These are phyloP conservation scores for Hestina assimilis DNA, from an alignment of 1,140 invertebrate species.

Conservation along the genomic window DNA sequence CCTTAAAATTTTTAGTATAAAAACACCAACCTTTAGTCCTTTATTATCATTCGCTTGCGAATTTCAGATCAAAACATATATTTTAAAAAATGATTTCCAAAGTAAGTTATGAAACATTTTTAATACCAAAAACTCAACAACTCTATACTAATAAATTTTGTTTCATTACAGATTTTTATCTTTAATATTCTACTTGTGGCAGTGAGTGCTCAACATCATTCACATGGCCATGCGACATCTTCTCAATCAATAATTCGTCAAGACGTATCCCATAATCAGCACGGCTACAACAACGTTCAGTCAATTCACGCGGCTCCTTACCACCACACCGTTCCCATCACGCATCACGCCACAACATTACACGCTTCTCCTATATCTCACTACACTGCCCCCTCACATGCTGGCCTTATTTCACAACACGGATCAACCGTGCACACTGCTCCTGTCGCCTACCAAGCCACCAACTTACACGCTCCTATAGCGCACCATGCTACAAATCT, in stretches of 20 bases:
- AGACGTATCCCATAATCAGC: not conserved
- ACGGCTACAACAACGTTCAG: not conserved
- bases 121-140: too few species aligned
- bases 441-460: not conserved
- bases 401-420: too few species aligned
- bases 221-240: not conserved
- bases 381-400: not conserved
- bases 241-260: not conserved
- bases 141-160: too few species aligned
- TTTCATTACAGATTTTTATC: not conserved
- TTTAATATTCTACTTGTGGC: not conserved
- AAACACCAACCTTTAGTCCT: not conserved
- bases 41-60: not conserved
- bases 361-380: not conserved
- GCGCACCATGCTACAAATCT: not conserved
- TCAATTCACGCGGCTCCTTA: not conserved
- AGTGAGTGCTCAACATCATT: not conserved
- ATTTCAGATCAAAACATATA: not conserved
- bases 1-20: not conserved
- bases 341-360: not conserved
- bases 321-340: not conserved
- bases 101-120: slow-evolving; percentile 1
- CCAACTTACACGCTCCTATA: not conserved
- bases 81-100: not conserved
- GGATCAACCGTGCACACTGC: too few species aligned